These are phyloP conservation scores for Sinopyrophorus schimmeli DNA, from an alignment of 2,888 invertebrate genomes.

Conservation along the genomic window DNA sequence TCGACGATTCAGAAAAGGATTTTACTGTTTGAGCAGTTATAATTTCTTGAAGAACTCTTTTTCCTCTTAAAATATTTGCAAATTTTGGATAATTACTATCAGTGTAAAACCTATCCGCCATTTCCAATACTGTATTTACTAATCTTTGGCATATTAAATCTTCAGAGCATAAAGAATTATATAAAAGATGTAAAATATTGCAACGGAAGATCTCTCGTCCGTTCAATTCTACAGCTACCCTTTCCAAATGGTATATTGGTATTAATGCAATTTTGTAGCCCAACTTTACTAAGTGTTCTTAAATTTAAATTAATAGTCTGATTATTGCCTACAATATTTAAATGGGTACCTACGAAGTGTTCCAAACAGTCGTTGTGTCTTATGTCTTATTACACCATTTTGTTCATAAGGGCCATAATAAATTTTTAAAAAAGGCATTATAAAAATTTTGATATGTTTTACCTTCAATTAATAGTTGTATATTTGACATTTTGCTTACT, in stretches of 20 bases:
- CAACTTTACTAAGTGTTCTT: conserved; percentile 22
- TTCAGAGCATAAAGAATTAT: conserved; percentile 44
- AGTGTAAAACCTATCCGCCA: conserved; percentile 34
- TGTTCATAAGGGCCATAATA: conserved; percentile 49
- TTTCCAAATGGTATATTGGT: conserved; percentile 42
- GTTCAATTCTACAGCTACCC: conserved; percentile 43
- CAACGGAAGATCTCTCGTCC: conserved; percentile 45
- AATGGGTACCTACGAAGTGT: conserved; percentile 38
- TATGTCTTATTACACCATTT: conserved; percentile 46
- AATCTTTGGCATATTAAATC: conserved; percentile 44
- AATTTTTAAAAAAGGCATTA: conserved; percentile 36
- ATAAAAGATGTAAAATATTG: conserved; percentile 45
- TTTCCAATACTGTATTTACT: conserved; percentile 42
- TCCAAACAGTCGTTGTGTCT: conserved; percentile 46
- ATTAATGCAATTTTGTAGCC: conserved; percentile 43
- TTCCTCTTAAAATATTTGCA: too few relatives aligned
- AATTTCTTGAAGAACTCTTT: too few relatives aligned
- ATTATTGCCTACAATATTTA: neutral
- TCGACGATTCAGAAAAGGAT: too few relatives aligned
- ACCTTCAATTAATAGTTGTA: too few relatives aligned
- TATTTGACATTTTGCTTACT: too few relatives aligned
- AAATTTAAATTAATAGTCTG: neutral
- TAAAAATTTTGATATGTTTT: too few relatives aligned
- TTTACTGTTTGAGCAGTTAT: too few relatives aligned
- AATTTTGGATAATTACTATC: conserved; percentile 34